Conservation (phyloP, 2,888 invertebrate species). For the Macrostomum cliftonense region DNA sequence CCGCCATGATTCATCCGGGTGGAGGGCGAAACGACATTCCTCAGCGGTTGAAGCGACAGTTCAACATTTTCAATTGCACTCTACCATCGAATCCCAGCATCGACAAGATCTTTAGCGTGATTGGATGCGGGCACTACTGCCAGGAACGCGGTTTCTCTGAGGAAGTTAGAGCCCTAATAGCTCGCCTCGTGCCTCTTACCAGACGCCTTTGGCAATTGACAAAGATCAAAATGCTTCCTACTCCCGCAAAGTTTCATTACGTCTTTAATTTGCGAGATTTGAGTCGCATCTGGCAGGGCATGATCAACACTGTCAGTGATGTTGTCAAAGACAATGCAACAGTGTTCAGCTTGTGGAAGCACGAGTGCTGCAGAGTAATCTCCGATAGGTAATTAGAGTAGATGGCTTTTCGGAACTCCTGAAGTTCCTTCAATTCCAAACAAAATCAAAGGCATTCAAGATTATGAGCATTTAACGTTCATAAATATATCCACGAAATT, state of each 20-base stretch:
- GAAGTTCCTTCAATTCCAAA: not conserved
- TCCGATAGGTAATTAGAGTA: slow-evolving; percentile 47
- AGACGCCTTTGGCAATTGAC: slow-evolving; percentile 71
- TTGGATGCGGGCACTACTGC: slow-evolving; percentile 81
- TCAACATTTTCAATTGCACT: slow-evolving; percentile 81
- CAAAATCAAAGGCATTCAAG: too few species aligned
- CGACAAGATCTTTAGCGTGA: slow-evolving; percentile 73
- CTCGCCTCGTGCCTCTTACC: slow-evolving; percentile 65
- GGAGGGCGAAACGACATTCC: slow-evolving; percentile 90
- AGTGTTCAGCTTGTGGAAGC: slow-evolving; percentile 75
- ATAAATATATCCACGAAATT: too few species aligned
- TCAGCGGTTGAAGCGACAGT: slow-evolving; percentile 71
- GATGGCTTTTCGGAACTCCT: not conserved
- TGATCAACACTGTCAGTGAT: slow-evolving; percentile 73
- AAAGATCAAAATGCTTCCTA: slow-evolving; percentile 57
- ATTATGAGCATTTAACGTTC: too few species aligned
- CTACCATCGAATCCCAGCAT: slow-evolving; percentile 72
- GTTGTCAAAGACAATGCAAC: slow-evolving; percentile 66
- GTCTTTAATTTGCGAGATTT: slow-evolving; percentile 80
- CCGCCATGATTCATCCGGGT: slow-evolving; percentile 80
- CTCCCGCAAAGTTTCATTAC: slow-evolving; percentile 90
- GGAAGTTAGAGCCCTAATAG: slow-evolving; percentile 55
- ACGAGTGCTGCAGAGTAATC: slow-evolving; percentile 58
- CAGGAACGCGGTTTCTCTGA: slow-evolving; percentile 59
- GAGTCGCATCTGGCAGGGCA: slow-evolving; percentile 87